Base-by-base conservation (phyloP, 2,888 invertebrate species). In the Laspeyria flexula region DNA sequence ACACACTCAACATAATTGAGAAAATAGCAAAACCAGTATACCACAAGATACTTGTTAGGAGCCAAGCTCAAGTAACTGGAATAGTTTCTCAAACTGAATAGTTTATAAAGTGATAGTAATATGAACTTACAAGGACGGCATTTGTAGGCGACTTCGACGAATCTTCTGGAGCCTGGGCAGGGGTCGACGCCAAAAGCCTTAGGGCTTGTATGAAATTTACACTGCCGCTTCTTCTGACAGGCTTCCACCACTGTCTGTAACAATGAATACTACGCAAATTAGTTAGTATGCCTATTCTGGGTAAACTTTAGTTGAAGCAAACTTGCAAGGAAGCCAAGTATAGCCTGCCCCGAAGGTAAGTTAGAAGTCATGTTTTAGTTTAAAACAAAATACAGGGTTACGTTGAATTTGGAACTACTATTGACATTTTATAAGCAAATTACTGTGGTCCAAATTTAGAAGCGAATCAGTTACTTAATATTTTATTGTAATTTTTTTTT, bases 91-190 rank as follows among this genome's bases (percentile, higher is more conserved):
- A 25, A 7, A 25, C 25, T 7, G 1, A 25, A 25, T 6, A 6
- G 5, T 25, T 25, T 7, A 25, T 4, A 6, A 25, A 25, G 25
- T 25, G 7, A 25, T 25, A 7, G 10, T n/a, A 30, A 3, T 15
- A 1, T n/a, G 4, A 62, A 96, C 97, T 97, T 93, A 99, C 99
- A 97, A 80, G 99, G 99, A 88, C 97, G 95, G 93, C 99, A 99
- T 92, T 98, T 98, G 93, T 98, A 99, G 72, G 97, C 97, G 63
- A 99, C 97, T 93, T 98, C 98, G 66, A 98, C 96, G 93, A 97
- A 98, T 89, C 99, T 98, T 63, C 96, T 94, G 53, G 97, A 95
- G 15, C 96, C 96, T 9, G 98, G 98, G 83, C 99, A 99, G 0
- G 98, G 98, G 92, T 99, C 98, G 35, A 95, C 95, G 16, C 96